Evolutionary conservation across 2,797 vertebrate species (phyloP).

Genomic region (Cygnus olor): DNA sequence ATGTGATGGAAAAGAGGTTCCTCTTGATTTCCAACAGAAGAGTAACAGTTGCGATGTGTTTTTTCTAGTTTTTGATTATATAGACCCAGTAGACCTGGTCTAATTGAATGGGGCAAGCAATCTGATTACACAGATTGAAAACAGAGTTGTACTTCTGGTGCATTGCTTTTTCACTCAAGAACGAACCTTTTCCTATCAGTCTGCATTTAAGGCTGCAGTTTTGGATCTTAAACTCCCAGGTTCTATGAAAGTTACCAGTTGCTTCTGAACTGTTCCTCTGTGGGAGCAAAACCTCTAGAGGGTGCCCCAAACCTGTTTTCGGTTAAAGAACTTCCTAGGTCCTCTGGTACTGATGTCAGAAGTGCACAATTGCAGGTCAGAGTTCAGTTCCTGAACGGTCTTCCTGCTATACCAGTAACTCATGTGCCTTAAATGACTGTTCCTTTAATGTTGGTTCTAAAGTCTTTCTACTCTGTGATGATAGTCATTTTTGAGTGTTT

Average conservation of each 20-base stretch:
- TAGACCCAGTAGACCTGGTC: not conserved
- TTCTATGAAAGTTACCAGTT: not conserved
- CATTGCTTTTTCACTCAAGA: not conserved
- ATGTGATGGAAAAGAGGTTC: not conserved
- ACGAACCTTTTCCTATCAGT: not conserved
- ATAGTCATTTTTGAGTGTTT: not conserved
- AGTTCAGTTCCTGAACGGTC: not conserved
- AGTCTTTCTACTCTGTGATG: not conserved
- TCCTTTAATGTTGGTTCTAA: not conserved
- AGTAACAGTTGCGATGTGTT: not conserved
- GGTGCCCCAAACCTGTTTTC: conserved; percentile 63
- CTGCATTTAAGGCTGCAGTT: not conserved
- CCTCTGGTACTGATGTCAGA: not conserved
- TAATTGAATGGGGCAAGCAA: not conserved
- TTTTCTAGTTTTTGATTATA: not conserved
- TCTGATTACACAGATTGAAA: not conserved
- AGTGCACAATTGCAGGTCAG: not conserved
- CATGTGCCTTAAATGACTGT: not conserved
- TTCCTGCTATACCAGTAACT: not conserved
- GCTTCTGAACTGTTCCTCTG: not conserved
- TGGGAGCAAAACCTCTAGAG: conserved; percentile 58
- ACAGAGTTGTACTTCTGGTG: not conserved
- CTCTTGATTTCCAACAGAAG: not conserved
- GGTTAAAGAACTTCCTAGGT: not conserved
- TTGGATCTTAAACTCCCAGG: accelerated